Evolutionary conservation across 2,888 invertebrate species (phyloP).

Genomic region (Stenodera caucasica): DNA sequence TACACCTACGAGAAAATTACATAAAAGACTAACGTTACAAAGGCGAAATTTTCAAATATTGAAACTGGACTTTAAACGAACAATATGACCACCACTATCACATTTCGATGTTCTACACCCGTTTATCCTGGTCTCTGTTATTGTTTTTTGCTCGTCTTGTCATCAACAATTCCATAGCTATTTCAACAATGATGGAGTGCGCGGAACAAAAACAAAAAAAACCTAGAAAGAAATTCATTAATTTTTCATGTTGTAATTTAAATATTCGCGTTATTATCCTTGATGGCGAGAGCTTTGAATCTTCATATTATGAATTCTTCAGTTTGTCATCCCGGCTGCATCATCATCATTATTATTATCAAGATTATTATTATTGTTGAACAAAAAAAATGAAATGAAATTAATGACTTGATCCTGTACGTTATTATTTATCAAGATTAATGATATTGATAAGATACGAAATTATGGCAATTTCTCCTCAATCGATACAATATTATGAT

Average conservation of each 20-base stretch:
- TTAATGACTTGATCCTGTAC: constrained; percentile 22
- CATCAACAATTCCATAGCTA: not conserved
- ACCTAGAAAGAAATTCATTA: not conserved
- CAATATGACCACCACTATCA: too few relatives aligned
- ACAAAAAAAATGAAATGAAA: constrained; percentile 11
- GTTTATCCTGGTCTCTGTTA: not conserved
- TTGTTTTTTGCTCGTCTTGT: not conserved
- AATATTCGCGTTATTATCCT: constrained; percentile 1
- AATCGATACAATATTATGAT: too few relatives aligned
- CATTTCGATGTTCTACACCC: too few relatives aligned
- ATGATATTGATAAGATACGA: constrained; percentile 15
- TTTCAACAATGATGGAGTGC: not conserved
- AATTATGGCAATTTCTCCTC: too few relatives aligned
- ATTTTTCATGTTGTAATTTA: constrained; percentile 2
- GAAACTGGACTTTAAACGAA: too few relatives aligned
- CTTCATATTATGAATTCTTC: not conserved
- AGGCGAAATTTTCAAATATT: too few relatives aligned
- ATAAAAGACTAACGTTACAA: too few relatives aligned
- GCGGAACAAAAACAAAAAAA: not conserved
- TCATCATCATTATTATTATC: constrained; percentile 18
- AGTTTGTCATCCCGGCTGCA: constrained; percentile 3
- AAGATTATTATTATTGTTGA: too few relatives aligned
- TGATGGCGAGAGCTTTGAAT: not conserved
- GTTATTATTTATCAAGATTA: constrained; percentile 28
- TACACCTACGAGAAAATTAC: too few relatives aligned